Conservation (phyloP, 2,797 vertebrate genomes). For the Carduelis carduelis region DNA sequence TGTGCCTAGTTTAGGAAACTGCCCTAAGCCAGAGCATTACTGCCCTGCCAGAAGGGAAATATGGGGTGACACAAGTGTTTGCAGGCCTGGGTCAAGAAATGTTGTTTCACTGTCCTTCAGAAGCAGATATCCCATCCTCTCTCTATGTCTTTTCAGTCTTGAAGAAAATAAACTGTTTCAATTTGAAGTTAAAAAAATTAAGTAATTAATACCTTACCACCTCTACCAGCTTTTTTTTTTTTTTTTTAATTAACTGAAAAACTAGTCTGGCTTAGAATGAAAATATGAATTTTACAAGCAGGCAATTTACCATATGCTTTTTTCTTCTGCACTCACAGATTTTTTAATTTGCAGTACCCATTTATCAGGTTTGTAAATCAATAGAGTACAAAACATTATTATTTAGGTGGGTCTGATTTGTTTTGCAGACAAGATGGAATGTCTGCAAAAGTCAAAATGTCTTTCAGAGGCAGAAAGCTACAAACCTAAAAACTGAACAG, state of each 20-base stretch:
- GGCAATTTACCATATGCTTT: not conserved
- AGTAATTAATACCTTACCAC: not conserved
- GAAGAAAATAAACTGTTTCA: not conserved
- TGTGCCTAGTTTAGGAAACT: not conserved
- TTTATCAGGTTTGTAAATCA: not conserved
- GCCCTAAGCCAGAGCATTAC: not conserved
- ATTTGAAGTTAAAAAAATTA: not conserved
- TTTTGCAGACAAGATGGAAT: not conserved
- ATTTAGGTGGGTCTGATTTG: not conserved
- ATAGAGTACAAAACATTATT: not conserved
- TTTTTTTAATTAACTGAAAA: not conserved
- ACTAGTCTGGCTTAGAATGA: not conserved
- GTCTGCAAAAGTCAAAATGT: not conserved
- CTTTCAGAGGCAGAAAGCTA: not conserved
- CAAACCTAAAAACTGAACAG: not conserved
- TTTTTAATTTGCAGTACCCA: not conserved
- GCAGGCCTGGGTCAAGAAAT: not conserved
- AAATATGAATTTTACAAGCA: not conserved
- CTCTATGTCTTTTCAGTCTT: not conserved
- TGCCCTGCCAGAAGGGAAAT: not conserved
- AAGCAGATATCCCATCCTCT: not conserved
- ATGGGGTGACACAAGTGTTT: not conserved
- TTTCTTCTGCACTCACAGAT: not conserved
- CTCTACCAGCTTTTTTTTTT: not conserved
- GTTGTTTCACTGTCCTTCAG: not conserved